Evolutionary conservation across 1,140 invertebrate species (phyloP), one percentile per base, ranked within the genome.

Genomic region (Aplysia californica): DNA sequence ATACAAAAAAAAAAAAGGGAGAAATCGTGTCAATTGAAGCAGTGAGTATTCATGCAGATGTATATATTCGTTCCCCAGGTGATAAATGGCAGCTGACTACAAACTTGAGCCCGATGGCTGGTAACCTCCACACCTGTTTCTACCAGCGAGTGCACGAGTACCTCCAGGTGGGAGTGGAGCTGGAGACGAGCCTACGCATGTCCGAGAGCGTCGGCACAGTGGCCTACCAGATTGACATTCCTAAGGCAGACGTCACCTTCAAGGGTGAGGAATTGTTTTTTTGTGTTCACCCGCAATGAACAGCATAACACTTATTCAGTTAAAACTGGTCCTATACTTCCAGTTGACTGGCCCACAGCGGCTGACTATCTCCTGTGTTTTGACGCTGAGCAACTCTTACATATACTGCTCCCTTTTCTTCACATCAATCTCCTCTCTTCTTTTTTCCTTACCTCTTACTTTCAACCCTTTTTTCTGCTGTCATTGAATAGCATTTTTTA

Each of bases 221-320:
- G 80, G 97, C 94, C 26, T 99, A 99, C 90, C 97, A 99, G 91
- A 93, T 98, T 70, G 98, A 99, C 90, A 92, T 99, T 88, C 97
- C 97, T 26, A 98, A 97, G 90, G 96, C 96, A 61, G 97, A 98
- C 90, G 92, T 98, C 79, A 93, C 95, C 10, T 98, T 99, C 88
- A 95, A 94, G 94, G 97, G 96, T 97, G 89, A 80, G 79, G 33
- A 29, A 15, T 66, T 61, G 58, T n/a, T 15, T 10, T 50, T 50
- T 50, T 50, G 44, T 50, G n/a, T 50, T n/a, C n/a, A n/a, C n/a
- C n/a, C n/a, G n/a, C n/a, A n/a, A n/a, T n/a, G n/a, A n/a, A n/a
- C n/a, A n/a, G n/a, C n/a, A n/a, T n/a, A n/a, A n/a, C n/a, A n/a
- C n/a, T n/a, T n/a, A 50, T 50, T 50, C n/a, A 50, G n/a, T 50